phyloP scores from a whole-genome alignment of 2,888 invertebrate species.

The Drosophila hawaiiensis region DNA sequence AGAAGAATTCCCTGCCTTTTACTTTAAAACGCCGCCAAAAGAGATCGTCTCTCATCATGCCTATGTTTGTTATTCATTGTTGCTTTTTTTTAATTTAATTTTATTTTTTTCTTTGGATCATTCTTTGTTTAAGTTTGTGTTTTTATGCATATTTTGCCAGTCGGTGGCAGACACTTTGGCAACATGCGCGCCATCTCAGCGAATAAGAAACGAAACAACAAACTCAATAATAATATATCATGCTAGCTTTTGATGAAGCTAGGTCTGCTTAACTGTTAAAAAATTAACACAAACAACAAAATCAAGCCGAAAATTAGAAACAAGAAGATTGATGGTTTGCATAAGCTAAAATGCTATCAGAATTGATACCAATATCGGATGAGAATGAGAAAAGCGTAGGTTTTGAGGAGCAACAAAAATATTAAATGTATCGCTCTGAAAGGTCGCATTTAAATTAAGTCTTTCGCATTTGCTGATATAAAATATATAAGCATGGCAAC shows the following conservation, averaged over 20 bases:
- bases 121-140: slow-evolving; percentile 23
- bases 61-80: neutral
- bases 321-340: slow-evolving; percentile 63
- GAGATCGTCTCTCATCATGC: slow-evolving; percentile 26
- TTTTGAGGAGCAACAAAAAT: slow-evolving; percentile 13
- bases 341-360: slow-evolving; percentile 56
- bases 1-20: slow-evolving; percentile 10
- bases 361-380: slow-evolving; percentile 49
- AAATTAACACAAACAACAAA: slow-evolving; percentile 32
- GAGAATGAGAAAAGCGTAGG: slow-evolving; percentile 23
- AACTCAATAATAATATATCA: slow-evolving; percentile 45
- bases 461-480: slow-evolving; percentile 20
- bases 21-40: slow-evolving; percentile 31
- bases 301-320: slow-evolving; percentile 9
- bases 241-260: slow-evolving; percentile 38
- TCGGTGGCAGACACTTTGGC: slow-evolving; percentile 66
- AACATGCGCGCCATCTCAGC: slow-evolving; percentile 38
- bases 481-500: neutral
- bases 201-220: slow-evolving; percentile 7
- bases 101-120: slow-evolving; percentile 1
- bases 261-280: slow-evolving; percentile 61
- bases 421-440: slow-evolving; percentile 9
- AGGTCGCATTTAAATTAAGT: slow-evolving; percentile 37
- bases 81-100: neutral
- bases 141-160: slow-evolving; percentile 58